Evolutionary conservation across 2,888 invertebrate species (phyloP).

Genomic region (Masnerella sp.): DNA sequence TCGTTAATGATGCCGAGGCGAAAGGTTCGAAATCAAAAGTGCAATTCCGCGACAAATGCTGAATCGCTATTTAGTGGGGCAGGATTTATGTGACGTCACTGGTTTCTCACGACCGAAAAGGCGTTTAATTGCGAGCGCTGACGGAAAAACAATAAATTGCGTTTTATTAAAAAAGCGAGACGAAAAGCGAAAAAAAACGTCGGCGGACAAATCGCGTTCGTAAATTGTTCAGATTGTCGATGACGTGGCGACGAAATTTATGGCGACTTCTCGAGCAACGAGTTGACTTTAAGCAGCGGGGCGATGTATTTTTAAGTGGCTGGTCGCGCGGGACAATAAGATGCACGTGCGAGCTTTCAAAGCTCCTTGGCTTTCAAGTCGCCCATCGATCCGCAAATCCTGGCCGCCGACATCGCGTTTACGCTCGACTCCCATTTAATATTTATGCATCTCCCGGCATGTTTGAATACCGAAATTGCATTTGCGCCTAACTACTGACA

Average conservation of each 20-base stretch:
- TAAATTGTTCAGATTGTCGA: constrained; percentile 50
- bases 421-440: constrained; percentile 64
- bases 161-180: constrained; percentile 28
- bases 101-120: constrained; percentile 3
- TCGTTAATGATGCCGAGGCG: neutral
- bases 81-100: constrained; percentile 11
- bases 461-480: constrained; percentile 52
- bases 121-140: constrained; percentile 23
- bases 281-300: constrained; percentile 28
- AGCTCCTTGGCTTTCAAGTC: constrained; percentile 46
- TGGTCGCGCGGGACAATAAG: constrained; percentile 56
- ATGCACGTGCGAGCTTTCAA: constrained; percentile 41
- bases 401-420: constrained; percentile 27
- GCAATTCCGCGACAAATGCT: neutral
- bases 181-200: constrained; percentile 7
- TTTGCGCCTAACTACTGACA: constrained; percentile 37
- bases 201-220: constrained; percentile 6
- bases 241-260: constrained; percentile 38
- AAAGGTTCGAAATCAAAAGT: constrained; percentile 3
- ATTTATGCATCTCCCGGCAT: constrained; percentile 63
- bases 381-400: constrained; percentile 53
- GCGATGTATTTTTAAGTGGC: constrained; percentile 61
- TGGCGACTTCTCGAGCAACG: constrained; percentile 43
- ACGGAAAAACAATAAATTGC: constrained; percentile 28
- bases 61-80: neutral